A percentile compares a stretch with the other conserved stretches of the same genome.
Conservation (phyloP, 2,797 vertebrate species). For the Lepilemur ruficaudatus region DNA sequence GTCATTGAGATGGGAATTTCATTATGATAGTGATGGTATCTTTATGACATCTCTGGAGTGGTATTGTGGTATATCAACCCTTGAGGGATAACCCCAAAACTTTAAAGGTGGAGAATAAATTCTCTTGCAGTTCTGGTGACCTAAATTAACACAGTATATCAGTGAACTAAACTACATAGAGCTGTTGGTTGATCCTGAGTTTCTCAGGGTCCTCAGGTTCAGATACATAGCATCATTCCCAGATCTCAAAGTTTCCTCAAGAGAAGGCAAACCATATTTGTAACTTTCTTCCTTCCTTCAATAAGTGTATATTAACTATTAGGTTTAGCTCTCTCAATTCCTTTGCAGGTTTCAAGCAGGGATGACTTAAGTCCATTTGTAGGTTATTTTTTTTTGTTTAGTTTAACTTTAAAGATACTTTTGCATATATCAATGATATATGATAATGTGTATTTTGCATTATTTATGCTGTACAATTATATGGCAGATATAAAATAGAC, state of each 20-base stretch:
- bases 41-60: background rate
- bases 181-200: background rate
- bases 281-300: constrained; percentile 8
- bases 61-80: background rate
- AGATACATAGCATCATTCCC: background rate
- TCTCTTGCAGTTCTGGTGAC: constrained; percentile 30
- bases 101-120: constrained; percentile 39
- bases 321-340: constrained; percentile 16
- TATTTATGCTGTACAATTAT: constrained; percentile 36
- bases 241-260: constrained; percentile 40
- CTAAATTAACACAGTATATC: background rate
- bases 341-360: constrained; percentile 37
- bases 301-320: background rate
- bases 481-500: constrained; percentile 52
- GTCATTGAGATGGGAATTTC: background rate
- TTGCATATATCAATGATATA: background rate
- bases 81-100: background rate
- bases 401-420: constrained; percentile 40
- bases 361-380: background rate
- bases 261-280: background rate
- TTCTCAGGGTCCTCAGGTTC: background rate
- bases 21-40: background rate
- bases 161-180: background rate
- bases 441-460: background rate
- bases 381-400: constrained; percentile 43